Percentiles rank a stretch among this genome's conserved stretches.
Evolutionary conservation across 2,797 vertebrate genomes (phyloP).

Genomic region (Peromyscus melanophrys): DNA sequence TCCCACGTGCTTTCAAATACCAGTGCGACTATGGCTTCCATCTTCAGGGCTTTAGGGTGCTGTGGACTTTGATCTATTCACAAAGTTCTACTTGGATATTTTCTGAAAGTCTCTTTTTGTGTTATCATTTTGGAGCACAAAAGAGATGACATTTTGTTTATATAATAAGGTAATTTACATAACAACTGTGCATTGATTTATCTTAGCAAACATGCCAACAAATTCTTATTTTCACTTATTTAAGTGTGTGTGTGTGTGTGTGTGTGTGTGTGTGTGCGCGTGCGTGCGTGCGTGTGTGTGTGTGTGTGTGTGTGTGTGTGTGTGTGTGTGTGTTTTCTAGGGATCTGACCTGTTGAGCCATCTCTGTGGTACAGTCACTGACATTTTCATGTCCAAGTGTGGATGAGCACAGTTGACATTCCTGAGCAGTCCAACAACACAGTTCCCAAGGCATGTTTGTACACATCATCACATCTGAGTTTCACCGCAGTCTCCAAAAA

Average conservation of each 20-base stretch:
- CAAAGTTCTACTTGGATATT: neutral
- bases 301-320: too few relatives aligned
- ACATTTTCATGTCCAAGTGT: neutral
- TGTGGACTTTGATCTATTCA: neutral
- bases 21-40: neutral
- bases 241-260: neutral
- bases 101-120: neutral
- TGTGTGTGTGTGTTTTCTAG: neutral
- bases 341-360: neutral
- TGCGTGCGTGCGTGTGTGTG: too few relatives aligned
- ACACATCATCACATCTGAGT: neutral
- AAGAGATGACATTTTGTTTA: neutral
- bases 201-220: conserved; percentile 13
- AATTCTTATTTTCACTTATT: neutral
- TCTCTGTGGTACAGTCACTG: neutral
- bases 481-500: neutral
- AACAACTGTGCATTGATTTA: neutral
- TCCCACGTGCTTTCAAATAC: neutral
- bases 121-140: neutral
- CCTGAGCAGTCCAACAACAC: neutral
- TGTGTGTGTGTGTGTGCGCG: neutral
- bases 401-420: neutral
- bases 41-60: neutral
- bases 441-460: neutral
- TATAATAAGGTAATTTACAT: neutral